These are phyloP conservation scores for Pseudotriccus pelzelni DNA, from an alignment of 2,797 vertebrate species.

Conservation along the genomic window DNA sequence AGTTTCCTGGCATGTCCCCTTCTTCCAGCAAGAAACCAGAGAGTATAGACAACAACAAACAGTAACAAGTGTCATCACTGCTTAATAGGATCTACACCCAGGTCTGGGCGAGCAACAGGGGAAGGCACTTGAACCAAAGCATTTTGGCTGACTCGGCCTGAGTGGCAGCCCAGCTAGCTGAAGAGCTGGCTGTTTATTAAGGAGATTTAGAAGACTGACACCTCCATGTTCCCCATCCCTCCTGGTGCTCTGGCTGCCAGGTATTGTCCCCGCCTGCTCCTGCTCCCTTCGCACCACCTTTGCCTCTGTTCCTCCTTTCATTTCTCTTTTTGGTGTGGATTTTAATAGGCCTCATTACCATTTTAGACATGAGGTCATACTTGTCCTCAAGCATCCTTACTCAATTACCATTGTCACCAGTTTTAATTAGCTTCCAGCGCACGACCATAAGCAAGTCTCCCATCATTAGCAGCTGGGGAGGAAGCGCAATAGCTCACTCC, in stretches of 20 bases:
- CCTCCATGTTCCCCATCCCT: background rate
- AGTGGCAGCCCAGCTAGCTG: background rate
- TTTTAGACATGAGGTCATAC: slow-evolving; percentile 70
- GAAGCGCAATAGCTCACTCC: background rate
- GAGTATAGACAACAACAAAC: background rate
- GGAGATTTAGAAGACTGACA: background rate
- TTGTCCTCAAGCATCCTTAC: slow-evolving; percentile 57
- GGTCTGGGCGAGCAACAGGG: background rate
- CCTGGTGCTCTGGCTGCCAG: background rate
- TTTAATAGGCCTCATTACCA: slow-evolving; percentile 63
- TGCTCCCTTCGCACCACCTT: background rate
- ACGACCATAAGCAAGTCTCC: slow-evolving; percentile 16
- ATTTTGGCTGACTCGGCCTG: background rate
- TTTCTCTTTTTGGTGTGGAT: slow-evolving; percentile 22
- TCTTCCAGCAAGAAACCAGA: background rate
- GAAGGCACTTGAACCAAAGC: background rate
- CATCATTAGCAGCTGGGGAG: background rate
- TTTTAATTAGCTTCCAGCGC: slow-evolving; percentile 61
- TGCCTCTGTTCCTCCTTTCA: background rate
- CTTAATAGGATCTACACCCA: background rate
- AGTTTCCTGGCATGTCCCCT: fast-evolving
- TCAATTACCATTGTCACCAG: slow-evolving; percentile 55
- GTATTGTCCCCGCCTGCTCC: background rate
- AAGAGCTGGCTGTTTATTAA: background rate
- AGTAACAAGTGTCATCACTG: fast-evolving